Conservation (phyloP, 2,888 invertebrate genomes). For the Ormyrus pomaceus region DNA sequence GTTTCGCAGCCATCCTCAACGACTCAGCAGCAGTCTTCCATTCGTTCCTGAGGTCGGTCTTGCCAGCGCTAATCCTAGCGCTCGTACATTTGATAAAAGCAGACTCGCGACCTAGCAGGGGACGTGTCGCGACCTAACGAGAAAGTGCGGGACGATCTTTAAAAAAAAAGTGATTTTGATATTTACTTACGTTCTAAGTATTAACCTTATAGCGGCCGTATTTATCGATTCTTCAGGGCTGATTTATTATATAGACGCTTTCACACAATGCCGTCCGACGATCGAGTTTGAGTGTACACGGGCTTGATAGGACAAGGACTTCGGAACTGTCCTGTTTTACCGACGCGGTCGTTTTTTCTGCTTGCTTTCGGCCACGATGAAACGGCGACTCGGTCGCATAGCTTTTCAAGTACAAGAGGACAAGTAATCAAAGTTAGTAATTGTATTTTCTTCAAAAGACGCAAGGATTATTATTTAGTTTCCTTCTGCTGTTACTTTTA, state of each 20-base stretch:
- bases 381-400: no score
- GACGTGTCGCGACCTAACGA: not conserved
- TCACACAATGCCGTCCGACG: slow-evolving; percentile 50
- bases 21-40: slow-evolving; percentile 60
- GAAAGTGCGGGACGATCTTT: slow-evolving; percentile 10
- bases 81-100: slow-evolving; percentile 10
- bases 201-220: slow-evolving; percentile 56
- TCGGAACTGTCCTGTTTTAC: slow-evolving; percentile 7
- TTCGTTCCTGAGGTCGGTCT: slow-evolving; percentile 67
- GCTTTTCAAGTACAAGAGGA: not conserved
- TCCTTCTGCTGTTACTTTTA: no score
- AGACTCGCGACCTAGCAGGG: not conserved
- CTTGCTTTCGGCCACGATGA: not conserved
- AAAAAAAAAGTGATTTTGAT: slow-evolving; percentile 54
- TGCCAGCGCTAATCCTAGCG: slow-evolving; percentile 36
- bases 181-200: slow-evolving; percentile 56
- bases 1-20: slow-evolving; percentile 66
- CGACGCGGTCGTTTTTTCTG: slow-evolving; percentile 12
- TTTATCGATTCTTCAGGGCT: slow-evolving; percentile 60
- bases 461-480: no score
- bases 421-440: not conserved
- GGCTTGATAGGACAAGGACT: not conserved
- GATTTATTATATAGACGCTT: slow-evolving; percentile 35
- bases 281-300: slow-evolving; percentile 3
- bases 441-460: not conserved